phyloP scores from a whole-genome alignment of 2,797 vertebrate species.

The Siniperca scherzeri region DNA sequence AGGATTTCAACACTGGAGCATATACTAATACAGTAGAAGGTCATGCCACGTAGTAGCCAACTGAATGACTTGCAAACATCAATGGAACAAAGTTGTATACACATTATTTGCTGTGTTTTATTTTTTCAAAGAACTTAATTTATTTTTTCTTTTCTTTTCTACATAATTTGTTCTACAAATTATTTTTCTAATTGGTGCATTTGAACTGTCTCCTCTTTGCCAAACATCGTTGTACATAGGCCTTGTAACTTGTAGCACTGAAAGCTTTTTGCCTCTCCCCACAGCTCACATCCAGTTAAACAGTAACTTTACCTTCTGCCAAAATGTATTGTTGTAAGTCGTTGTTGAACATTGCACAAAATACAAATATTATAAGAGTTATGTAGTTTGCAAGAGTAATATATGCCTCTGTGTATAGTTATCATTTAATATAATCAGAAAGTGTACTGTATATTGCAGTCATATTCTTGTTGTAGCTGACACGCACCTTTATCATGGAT shows the following conservation, averaged over 20 bases:
- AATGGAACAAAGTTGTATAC: conserved; percentile 64
- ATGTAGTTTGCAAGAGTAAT: conserved; percentile 80
- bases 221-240: conserved; percentile 72
- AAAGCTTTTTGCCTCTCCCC: conserved; percentile 27
- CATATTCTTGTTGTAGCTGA: conserved; percentile 72
- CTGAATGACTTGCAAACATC: conserved; percentile 51
- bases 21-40: conserved; percentile 36
- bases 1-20: conserved; percentile 55
- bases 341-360: conserved; percentile 78
- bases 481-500: conserved; percentile 62
- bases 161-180: conserved; percentile 79
- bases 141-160: conserved; percentile 78
- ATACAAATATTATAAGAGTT: conserved; percentile 71
- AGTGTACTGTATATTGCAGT: conserved; percentile 74
- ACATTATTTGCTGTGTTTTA: conserved; percentile 65
- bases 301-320: conserved; percentile 58
- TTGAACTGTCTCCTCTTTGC: conserved; percentile 71
- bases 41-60: conserved; percentile 59
- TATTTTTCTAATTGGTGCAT: conserved; percentile 82
- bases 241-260: conserved; percentile 64
- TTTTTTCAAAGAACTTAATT: conserved; percentile 68
- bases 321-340: conserved; percentile 66
- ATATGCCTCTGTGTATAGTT: conserved; percentile 81
- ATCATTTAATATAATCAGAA: conserved; percentile 72
- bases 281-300: conserved; percentile 45